phyloP scores from a whole-genome alignment of 2,113 vertebrate genomes.

The Varanus salvator region DNA sequence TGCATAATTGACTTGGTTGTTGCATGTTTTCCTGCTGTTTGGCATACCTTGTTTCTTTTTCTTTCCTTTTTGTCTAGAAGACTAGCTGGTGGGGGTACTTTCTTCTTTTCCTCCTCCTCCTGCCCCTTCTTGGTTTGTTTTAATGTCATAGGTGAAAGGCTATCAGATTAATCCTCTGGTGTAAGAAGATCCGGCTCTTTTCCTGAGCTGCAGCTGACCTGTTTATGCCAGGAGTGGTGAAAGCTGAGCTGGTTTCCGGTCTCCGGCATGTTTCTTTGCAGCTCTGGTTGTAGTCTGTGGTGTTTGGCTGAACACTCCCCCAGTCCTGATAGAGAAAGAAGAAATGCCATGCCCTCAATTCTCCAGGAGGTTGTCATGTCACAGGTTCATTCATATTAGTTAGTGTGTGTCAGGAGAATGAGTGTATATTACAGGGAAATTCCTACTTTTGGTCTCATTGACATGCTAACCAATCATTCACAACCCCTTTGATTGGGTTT shows the following conservation, averaged over 20 bases:
- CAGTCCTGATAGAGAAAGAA: slow-evolving; percentile 13
- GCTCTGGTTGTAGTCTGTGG: slow-evolving; percentile 29
- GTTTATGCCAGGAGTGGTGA: slow-evolving; percentile 17
- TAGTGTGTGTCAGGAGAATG: background rate
- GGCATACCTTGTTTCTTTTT: background rate
- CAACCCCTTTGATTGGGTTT: background rate
- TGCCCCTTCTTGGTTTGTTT: slow-evolving; percentile 14
- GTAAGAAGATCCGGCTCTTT: slow-evolving; percentile 25
- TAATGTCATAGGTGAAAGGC: slow-evolving; percentile 43
- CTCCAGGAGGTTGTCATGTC: slow-evolving; percentile 33
- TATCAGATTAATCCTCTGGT: slow-evolving; percentile 27
- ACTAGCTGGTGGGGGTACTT: background rate
- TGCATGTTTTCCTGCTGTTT: background rate
- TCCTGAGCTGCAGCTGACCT: slow-evolving; percentile 17
- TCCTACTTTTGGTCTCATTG: background rate
- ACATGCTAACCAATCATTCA: background rate
- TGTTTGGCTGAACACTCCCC: slow-evolving; percentile 19
- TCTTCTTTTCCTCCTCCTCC: no score
- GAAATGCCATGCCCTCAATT: slow-evolving; percentile 32
- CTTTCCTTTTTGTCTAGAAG: background rate
- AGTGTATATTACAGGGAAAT: slow-evolving; percentile 18
- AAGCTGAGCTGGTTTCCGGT: slow-evolving; percentile 22
- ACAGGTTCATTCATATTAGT: slow-evolving; percentile 3
- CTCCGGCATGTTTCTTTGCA: slow-evolving; percentile 15
- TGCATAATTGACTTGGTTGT: background rate